These are phyloP conservation scores for Drosophila vallismaia DNA, from an alignment of 2,888 invertebrate genomes.

Conservation along the genomic window DNA sequence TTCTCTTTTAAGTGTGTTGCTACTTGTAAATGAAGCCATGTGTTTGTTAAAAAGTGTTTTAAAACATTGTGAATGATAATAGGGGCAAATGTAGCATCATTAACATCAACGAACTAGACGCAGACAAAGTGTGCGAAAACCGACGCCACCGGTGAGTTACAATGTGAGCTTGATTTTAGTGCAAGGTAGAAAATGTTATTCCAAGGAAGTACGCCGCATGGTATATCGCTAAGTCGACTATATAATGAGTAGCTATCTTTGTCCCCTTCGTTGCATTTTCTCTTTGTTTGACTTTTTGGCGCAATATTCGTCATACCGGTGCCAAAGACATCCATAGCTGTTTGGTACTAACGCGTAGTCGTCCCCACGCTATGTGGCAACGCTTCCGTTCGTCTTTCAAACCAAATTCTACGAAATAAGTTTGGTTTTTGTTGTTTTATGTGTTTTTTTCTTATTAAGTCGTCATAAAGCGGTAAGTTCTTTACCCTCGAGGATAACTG, in stretches of 20 bases:
- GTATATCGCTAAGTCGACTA: slow-evolving; percentile 4
- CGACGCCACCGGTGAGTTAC: slow-evolving; percentile 37
- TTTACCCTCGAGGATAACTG: neutral
- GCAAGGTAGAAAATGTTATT: neutral
- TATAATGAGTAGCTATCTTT: slow-evolving; percentile 11
- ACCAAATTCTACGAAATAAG: neutral
- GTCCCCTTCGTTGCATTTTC: slow-evolving; percentile 27
- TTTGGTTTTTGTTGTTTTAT: neutral
- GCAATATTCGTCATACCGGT: slow-evolving; percentile 60
- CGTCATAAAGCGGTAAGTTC: neutral
- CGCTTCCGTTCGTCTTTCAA: neutral
- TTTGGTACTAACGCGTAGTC: slow-evolving; percentile 5
- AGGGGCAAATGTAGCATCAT: too few species aligned
- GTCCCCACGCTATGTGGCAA: neutral
- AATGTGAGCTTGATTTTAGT: neutral
- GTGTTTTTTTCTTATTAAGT: neutral
- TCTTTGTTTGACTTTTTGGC: slow-evolving; percentile 76
- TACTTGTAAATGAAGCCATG: neutral
- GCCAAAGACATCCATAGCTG: slow-evolving; percentile 12
- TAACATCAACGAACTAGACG: neutral
- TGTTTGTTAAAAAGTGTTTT: neutral
- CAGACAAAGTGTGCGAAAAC: slow-evolving; percentile 31
- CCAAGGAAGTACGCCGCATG: neutral
- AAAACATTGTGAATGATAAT: neutral
- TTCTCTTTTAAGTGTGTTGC: slow-evolving; percentile 7